Evolutionary conservation across 2,888 invertebrate genomes (phyloP).

Genomic region (Deilephila elpenor): DNA sequence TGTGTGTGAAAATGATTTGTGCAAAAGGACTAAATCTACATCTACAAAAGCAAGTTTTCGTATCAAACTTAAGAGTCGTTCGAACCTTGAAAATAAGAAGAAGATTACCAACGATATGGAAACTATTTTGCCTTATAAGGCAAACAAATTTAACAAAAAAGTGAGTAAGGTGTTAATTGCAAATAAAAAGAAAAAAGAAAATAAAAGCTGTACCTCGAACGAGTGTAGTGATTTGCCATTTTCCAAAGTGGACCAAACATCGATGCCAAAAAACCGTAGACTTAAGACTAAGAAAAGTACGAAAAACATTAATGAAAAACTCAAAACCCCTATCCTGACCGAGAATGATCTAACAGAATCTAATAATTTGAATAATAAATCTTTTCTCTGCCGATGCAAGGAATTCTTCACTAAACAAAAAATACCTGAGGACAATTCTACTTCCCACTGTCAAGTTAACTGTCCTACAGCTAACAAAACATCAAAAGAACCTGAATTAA

Average conservation of each 20-base stretch:
- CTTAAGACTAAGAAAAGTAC: not conserved
- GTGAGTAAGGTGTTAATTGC: conserved; percentile 44
- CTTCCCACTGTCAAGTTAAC: conserved; percentile 12
- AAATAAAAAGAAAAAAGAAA: conserved; percentile 10
- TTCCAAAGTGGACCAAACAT: not conserved
- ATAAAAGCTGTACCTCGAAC: not conserved
- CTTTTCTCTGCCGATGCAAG: conserved; percentile 32
- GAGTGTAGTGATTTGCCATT: not conserved
- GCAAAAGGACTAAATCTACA: conserved; percentile 18
- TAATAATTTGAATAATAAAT: conserved; percentile 10
- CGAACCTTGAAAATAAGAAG: conserved; percentile 2
- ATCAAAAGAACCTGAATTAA: not conserved
- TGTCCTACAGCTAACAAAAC: not conserved
- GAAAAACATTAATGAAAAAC: not conserved
- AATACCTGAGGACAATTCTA: not conserved
- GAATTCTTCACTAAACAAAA: conserved; percentile 32
- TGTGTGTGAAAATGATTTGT: not conserved
- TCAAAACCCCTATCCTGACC: not conserved
- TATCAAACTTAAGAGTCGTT: not conserved
- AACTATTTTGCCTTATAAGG: conserved; percentile 53
- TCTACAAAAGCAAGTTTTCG: conserved; percentile 7
- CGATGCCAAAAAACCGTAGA: not conserved
- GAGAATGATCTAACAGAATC: not conserved
- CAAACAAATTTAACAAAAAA: conserved; percentile 52
- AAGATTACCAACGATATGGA: conserved; percentile 42